Base-by-base conservation (phyloP, 2,888 invertebrate genomes). In the Platerodrilus igneus region DNA sequence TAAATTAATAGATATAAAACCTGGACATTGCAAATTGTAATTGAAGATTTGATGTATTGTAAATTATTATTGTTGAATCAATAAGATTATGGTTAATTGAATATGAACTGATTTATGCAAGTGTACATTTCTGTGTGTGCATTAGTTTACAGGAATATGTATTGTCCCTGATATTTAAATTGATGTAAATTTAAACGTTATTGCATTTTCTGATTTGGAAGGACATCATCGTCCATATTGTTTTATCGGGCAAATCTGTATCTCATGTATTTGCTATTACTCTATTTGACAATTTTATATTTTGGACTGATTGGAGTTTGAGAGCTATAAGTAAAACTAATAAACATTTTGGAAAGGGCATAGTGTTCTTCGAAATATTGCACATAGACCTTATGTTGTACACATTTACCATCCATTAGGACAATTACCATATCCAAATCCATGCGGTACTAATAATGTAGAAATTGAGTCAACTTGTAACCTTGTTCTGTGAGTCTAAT, bases 291-390 rank as follows among this genome's bases (percentile, higher is more conserved):
- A 93, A 95, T 57, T 83, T 76, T 55, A 76, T 89, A 10, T 99
- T 86, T 69, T 99, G 96, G 94, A 92, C 94, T 1, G 97, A 99
- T 64, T 99, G 97, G 97, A 97, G 97, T 65, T 70, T 92, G 32
- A 94, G 94, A 64, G 88, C 88, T 0, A 87, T 99, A 35, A 81
- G 86, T 51, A 79, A 84, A 53, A 94, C 94, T 0, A 84, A 94
- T 59, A 99, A 97, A 66, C 93, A 90, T 66, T 87, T 86, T 1
- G 88, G 88, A 13, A 76, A 77, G 48, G 78, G 86, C 53, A 70
- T 86, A 36, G 75, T 30, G 70, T 86, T 2, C 69, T 96, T 2
- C 70, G 92, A 33, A 94, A 94, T 56, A 91, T 92, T 0, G 94
- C 94, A 0, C 95, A 96, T 63, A 77, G 94, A 34, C 94, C 96